phyloP scores from a whole-genome alignment of 2,113 vertebrate species.

The Physeter macrocephalus region DNA sequence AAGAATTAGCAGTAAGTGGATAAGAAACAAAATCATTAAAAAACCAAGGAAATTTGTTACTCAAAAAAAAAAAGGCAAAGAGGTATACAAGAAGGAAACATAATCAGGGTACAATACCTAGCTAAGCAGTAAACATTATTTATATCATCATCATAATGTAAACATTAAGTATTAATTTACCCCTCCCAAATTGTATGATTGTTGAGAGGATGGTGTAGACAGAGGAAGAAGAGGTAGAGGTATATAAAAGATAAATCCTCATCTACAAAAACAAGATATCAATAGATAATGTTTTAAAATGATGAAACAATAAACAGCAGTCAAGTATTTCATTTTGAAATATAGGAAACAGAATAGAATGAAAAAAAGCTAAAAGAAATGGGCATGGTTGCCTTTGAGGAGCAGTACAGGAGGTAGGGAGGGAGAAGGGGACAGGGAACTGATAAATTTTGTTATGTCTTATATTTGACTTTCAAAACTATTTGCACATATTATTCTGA shows the following conservation, averaged over 20 bases:
- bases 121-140: not conserved
- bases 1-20: not conserved
- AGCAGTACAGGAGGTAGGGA: not conserved
- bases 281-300: not conserved
- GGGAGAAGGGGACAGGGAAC: not conserved
- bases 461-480: constrained; percentile 14
- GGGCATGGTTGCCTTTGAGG: not conserved
- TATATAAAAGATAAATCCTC: not conserved
- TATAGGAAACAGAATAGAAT: not conserved
- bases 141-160: not conserved
- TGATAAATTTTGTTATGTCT: not conserved
- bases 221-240: not conserved
- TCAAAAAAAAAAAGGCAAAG: not conserved
- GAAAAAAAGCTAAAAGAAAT: not conserved
- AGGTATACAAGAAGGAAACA: not conserved
- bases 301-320: not conserved
- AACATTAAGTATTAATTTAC: not conserved
- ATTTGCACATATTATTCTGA: not conserved
- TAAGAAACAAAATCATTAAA: not conserved
- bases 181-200: not conserved
- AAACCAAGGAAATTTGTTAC: not conserved
- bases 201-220: not conserved
- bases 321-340: not conserved
- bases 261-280: not conserved
- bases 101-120: not conserved